Evolutionary conservation across 2,888 invertebrate genomes (phyloP).

Genomic region (Acronicta aceris): DNA sequence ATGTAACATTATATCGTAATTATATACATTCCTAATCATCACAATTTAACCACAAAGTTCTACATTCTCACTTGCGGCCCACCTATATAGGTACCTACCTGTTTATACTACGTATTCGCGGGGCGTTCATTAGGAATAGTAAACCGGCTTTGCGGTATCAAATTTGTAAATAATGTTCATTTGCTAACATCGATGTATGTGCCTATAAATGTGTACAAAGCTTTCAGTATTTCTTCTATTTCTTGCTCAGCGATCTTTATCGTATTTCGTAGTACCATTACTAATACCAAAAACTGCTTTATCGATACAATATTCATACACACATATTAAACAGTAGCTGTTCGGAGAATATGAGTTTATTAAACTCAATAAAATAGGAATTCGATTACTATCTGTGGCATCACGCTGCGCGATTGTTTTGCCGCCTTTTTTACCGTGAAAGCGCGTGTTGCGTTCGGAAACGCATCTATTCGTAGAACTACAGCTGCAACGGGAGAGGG

Average conservation of each 20-base stretch:
- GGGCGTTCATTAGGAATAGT: slow-evolving; percentile 82
- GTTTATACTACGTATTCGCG: slow-evolving; percentile 60
- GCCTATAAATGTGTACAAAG: slow-evolving; percentile 43
- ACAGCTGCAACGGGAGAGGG: slow-evolving; percentile 67
- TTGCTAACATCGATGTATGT: slow-evolving; percentile 53
- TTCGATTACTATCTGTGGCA: slow-evolving; percentile 59
- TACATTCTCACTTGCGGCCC: slow-evolving; percentile 61
- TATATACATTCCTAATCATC: slow-evolving; percentile 70
- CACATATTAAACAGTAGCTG: slow-evolving; percentile 32
- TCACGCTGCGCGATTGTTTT: slow-evolving; percentile 48
- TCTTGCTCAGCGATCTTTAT: slow-evolving; percentile 52
- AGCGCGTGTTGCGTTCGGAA: slow-evolving; percentile 55
- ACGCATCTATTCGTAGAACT: slow-evolving; percentile 68
- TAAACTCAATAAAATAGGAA: slow-evolving; percentile 41
- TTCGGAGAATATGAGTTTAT: slow-evolving; percentile 55
- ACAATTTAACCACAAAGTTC: slow-evolving; percentile 71
- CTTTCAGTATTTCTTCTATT: slow-evolving; percentile 43
- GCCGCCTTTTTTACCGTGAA: slow-evolving; percentile 50
- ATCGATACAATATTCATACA: slow-evolving; percentile 39
- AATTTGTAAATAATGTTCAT: slow-evolving; percentile 70
- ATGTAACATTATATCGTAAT: slow-evolving; percentile 65
- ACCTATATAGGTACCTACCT: slow-evolving; percentile 53
- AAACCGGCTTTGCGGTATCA: slow-evolving; percentile 78
- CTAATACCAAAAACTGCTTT: slow-evolving; percentile 26
- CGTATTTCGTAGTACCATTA: slow-evolving; percentile 43